A percentile compares a stretch with the other conserved stretches of the same genome.
Conservation (phyloP, 1,140 invertebrate species). For the Diachasma alloeum region DNA sequence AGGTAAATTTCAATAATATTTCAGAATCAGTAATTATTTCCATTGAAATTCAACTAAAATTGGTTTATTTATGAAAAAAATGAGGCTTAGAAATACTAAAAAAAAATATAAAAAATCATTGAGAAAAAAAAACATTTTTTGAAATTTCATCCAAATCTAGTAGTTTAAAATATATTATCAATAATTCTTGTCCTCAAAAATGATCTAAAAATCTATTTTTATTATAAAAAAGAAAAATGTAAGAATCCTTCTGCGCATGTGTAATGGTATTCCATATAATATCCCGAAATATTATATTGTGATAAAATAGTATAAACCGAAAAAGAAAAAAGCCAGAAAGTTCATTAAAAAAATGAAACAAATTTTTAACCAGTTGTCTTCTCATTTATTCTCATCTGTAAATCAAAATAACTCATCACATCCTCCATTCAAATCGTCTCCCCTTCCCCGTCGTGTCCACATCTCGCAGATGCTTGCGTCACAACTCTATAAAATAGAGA, state of each 20-base stretch:
- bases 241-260: constrained; percentile 32
- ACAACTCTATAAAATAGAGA: constrained; percentile 53
- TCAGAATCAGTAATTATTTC: neutral
- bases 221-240: neutral
- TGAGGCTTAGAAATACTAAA: no score
- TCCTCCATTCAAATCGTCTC: constrained; percentile 5
- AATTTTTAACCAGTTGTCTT: constrained; percentile 27
- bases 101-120: no score
- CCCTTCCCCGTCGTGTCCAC: constrained; percentile 33
- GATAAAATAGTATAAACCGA: constrained; percentile 51
- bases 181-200: neutral
- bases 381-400: constrained; percentile 45
- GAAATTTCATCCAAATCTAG: no score
- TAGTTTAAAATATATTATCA: neutral
- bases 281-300: constrained; percentile 49
- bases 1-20: no score
- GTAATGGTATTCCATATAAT: constrained; percentile 53
- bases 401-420: neutral
- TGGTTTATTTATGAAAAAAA: no score
- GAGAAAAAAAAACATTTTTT: no score
- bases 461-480: constrained; percentile 44
- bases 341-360: neutral
- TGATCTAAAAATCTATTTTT: neutral
- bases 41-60: neutral
- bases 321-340: neutral